phyloP scores from a whole-genome alignment of 2,888 invertebrate genomes.

The Labia minor region DNA sequence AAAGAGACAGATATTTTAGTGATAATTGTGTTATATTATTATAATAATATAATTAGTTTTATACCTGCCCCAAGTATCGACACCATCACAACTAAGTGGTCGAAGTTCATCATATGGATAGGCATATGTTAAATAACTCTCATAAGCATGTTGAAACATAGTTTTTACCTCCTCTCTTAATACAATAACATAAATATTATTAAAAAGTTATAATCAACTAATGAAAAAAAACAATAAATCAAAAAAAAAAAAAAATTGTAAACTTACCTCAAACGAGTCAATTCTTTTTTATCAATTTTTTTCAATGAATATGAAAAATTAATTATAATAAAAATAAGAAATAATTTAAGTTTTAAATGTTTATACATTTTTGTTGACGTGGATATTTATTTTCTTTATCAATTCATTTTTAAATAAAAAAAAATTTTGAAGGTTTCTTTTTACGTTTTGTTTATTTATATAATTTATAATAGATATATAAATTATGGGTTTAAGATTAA shows the following conservation, averaged over 20 bases:
- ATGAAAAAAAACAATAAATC: no score
- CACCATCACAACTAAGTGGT: constrained; percentile 89
- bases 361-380: not conserved
- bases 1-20: not conserved
- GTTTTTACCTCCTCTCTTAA: constrained; percentile 69
- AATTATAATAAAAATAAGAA: constrained; percentile 18
- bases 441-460: no score
- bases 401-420: no score
- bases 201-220: no score
- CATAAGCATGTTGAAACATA: constrained; percentile 98
- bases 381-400: no score
- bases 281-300: constrained; percentile 20
- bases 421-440: no score
- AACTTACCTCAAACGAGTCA: constrained; percentile 16
- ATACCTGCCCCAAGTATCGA: constrained; percentile 89
- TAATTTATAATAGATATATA: no score
- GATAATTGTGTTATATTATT: not conserved
- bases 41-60: not conserved
- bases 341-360: not conserved
- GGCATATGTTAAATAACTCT: constrained; percentile 86
- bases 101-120: constrained; percentile 93
- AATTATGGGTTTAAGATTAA: no score
- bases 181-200: constrained; percentile 17
- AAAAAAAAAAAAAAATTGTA: not conserved
- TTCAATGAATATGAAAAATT: constrained; percentile 18